Conservation (phyloP, 2,113 vertebrate species). For the Pangasianodon gigas region DNA sequence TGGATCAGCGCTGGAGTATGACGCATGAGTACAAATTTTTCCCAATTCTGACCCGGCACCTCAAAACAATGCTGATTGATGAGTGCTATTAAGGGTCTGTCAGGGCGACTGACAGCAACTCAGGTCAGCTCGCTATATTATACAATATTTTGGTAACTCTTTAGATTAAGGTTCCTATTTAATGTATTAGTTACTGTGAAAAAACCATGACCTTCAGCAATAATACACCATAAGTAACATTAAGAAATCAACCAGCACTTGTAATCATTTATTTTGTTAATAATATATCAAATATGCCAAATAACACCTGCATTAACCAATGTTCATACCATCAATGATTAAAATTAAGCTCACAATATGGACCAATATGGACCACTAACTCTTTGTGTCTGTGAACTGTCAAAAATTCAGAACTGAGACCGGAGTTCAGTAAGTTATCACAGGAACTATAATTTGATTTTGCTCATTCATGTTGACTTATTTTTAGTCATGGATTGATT, state of each 20-base stretch:
- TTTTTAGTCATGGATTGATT: not conserved
- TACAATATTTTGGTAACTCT: not conserved
- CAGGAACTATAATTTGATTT: not conserved
- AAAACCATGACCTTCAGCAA: not conserved
- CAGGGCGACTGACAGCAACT: not conserved
- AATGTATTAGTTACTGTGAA: not conserved
- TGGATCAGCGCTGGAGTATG: not conserved
- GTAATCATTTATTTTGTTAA: not conserved
- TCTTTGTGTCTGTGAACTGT: no score
- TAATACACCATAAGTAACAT: not conserved
- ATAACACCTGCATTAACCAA: not conserved
- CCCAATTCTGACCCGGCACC: not conserved
- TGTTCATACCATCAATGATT: not conserved
- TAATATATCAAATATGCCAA: not conserved
- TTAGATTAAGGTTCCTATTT: not conserved
- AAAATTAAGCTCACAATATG: no score
- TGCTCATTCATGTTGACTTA: not conserved
- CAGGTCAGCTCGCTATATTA: not conserved
- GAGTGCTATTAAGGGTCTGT: not conserved
- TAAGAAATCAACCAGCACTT: not conserved
- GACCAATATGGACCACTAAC: no score
- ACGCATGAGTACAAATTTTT: not conserved
- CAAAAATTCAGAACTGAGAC: not conserved
- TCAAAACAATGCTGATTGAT: not conserved
- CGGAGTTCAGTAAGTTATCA: not conserved